Conservation (phyloP, 2,888 invertebrate species). For the Dynastes maya region DNA sequence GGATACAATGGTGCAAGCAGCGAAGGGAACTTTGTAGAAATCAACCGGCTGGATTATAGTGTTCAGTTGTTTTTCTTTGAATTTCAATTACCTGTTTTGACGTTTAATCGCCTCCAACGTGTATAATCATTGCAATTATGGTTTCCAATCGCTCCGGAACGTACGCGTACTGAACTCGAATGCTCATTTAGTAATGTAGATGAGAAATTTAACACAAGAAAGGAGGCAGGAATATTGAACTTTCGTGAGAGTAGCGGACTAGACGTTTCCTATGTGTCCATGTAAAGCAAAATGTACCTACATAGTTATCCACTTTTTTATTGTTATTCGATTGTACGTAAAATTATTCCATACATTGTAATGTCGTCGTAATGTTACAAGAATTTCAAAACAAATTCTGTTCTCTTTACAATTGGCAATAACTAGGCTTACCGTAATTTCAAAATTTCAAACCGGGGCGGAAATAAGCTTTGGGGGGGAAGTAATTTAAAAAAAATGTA, state of each 20-base stretch:
- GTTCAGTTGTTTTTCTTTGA: conserved; percentile 25
- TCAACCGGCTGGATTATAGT: conserved; percentile 12
- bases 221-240: conserved; percentile 24
- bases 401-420: too few relatives aligned
- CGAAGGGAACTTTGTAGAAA: conserved; percentile 15
- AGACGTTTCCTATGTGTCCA: background rate
- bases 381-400: too few relatives aligned
- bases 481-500: too few relatives aligned
- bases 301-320: background rate
- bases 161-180: background rate
- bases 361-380: too few relatives aligned
- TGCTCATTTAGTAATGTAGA: conserved; percentile 16
- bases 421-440: too few relatives aligned
- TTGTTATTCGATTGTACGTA: too few relatives aligned
- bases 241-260: conserved; percentile 30
- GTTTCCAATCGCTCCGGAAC: background rate
- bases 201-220: conserved; percentile 25
- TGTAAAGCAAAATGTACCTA: background rate
- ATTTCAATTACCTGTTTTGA: conserved; percentile 37
- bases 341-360: too few relatives aligned
- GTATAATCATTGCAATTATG: conserved; percentile 40
- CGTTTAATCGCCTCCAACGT: conserved; percentile 30
- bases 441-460: too few relatives aligned
- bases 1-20: background rate
- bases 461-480: too few relatives aligned